phyloP scores from a whole-genome alignment of 2,797 vertebrate genomes.

The Telmatherina bonti region DNA sequence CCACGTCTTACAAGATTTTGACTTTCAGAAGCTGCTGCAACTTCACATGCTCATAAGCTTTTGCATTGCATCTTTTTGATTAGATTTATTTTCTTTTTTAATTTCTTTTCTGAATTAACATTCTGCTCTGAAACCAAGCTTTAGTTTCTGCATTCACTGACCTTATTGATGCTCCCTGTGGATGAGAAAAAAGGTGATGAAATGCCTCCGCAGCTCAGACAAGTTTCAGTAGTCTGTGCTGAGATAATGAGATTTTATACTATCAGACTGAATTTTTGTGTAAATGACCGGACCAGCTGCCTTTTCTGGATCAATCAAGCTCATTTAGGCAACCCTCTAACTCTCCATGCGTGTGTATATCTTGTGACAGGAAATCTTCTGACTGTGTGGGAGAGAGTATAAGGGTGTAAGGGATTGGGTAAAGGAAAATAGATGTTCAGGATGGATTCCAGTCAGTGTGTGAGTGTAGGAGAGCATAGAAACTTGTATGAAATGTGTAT shows the following conservation, averaged over 20 bases:
- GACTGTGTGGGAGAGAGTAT: slow-evolving; percentile 6
- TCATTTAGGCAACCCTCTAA: neutral
- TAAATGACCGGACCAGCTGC: neutral
- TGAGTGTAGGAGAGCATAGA: neutral
- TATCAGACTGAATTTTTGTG: neutral
- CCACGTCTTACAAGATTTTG: no score
- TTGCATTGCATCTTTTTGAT: neutral
- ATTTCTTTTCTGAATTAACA: neutral
- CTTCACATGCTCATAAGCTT: neutral
- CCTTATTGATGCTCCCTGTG: neutral
- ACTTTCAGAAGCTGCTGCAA: neutral
- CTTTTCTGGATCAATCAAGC: neutral
- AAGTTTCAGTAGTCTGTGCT: neutral
- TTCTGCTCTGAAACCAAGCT: neutral
- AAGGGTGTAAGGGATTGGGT: neutral
- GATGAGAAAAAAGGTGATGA: neutral
- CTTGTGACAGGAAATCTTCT: slow-evolving; percentile 15
- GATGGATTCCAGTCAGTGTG: slow-evolving; percentile 4
- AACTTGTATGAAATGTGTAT: no score
- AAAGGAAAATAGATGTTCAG: slow-evolving; percentile 5
- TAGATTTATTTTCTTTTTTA: no score
- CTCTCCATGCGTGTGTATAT: slow-evolving; percentile 7
- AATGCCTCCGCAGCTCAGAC: neutral
- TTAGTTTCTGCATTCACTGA: neutral
- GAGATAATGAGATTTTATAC: neutral